Base-by-base conservation (phyloP, 2,888 invertebrate genomes). In the Diplazon laetatorius region DNA sequence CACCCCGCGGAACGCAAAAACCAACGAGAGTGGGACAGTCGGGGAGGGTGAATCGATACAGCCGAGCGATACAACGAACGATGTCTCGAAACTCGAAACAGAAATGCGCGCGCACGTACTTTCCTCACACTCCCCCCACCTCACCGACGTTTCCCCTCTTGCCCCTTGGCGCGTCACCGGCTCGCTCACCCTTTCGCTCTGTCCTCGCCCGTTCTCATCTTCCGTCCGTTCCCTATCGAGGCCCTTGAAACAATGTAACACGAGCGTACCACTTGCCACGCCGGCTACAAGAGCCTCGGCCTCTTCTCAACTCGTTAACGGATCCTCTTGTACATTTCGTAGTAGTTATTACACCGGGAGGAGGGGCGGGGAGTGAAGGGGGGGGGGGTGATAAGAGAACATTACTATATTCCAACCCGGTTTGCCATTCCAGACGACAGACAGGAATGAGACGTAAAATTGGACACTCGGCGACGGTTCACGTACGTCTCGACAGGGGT, bases 1-100 rank as follows among this genome's bases (percentile, higher is more conserved):
- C 84, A 83, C 87, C 83, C 9, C 22, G 50, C 10, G 48, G 37
- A 46, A 62, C 37, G 59, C 20, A 22, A 30, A 65, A 14, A 22
- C 52, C 14, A 37, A 25, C 20, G 71, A 14, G 60, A 73, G n/a
- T n/a, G 73, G 71, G 73, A 55, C 44, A 57, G 60, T 8, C 60
- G 71, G 55, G 60, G 85, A 82, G 87, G 88, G 88, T 86, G 87
- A 90, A 90, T 90, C 90, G 89, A 90, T 90, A 90, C 89, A 89
- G 89, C 87, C 83, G n/a, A n/a, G 77, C 89, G 89, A 89, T 89
- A 89, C 89, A 89, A 85, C 88, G 83, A 85, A 83, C 85, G 85
- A 89, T 88, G 88, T 88, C 89, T 89, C 87, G 88, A 89, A 90
- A 89, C 89, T 88, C 87, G 87, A 89, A 89, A 87, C 86, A 80